These are phyloP conservation scores for Reticulitermes lucifugus DNA, from an alignment of 2,888 invertebrate species.

Conservation along the genomic window DNA sequence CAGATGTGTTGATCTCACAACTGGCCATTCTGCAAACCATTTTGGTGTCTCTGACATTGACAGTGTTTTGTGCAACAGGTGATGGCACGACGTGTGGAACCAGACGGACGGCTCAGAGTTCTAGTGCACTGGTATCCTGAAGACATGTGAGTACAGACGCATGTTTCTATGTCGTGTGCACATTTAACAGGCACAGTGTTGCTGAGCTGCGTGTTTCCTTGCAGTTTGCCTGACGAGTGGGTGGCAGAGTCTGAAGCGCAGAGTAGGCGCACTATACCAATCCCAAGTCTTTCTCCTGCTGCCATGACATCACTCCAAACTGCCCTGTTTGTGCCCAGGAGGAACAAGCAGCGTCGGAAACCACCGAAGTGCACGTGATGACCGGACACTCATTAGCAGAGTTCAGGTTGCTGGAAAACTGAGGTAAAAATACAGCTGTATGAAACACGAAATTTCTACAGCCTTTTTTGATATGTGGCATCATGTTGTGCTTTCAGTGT, in stretches of 20 bases:
- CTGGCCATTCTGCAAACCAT: too few relatives aligned
- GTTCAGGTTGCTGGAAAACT: background rate
- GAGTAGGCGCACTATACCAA: conserved; percentile 60
- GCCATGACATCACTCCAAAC: conserved; percentile 38
- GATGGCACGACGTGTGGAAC: conserved; percentile 74
- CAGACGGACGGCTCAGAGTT: conserved; percentile 76
- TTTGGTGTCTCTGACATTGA: too few relatives aligned
- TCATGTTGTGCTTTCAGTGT: too few relatives aligned
- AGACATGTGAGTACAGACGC: conserved; percentile 79
- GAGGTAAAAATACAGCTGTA: background rate
- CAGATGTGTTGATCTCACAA: too few relatives aligned
- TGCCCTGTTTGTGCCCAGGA: conserved; percentile 37
- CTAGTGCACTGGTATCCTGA: conserved; percentile 86
- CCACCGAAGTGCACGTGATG: conserved; percentile 61
- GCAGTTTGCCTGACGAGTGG: conserved; percentile 89
- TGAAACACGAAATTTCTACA: too few relatives aligned
- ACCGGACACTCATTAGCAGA: conserved; percentile 7
- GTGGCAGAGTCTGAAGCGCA: conserved; percentile 72
- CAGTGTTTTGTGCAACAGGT: conserved; percentile 60
- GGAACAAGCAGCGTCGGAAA: conserved; percentile 61
- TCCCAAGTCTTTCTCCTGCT: conserved; percentile 56
- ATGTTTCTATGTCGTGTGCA: background rate
- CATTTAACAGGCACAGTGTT: too few relatives aligned
- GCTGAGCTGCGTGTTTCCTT: conserved; percentile 55
- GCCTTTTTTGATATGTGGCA: too few relatives aligned